Evolutionary conservation across 2,113 vertebrate species (phyloP), one percentile per base, ranked within the genome.

Genomic region (Erythrocebus patas): DNA sequence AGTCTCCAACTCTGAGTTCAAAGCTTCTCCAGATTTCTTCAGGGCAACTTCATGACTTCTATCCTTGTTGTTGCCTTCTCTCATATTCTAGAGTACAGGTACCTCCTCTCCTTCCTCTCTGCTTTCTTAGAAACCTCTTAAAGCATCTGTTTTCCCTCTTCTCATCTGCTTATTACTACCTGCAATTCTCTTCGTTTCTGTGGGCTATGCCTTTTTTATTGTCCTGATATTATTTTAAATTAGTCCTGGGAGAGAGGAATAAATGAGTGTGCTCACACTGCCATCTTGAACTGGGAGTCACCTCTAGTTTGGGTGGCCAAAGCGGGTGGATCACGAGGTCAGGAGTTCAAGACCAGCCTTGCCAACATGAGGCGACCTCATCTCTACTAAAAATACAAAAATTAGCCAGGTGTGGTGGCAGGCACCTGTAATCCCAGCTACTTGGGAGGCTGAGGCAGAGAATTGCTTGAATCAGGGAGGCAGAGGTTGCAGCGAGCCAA

Each of bases 221-320:
- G 43, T 85, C 61, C 73, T 72, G 86, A 38, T 52, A 90, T 45
- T 72, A 80, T 82, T 82, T 96, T 92, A 95, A 87, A 40, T 93
- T 72, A 84, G 13, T 73, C 76, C 40, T 76, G 23, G 40, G 61
- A 75, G 5, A 80, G 25, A 87, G 9, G 35, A 86, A 59, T 57
- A 82, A 92, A n/a, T 87, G 59, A 96, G 14, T 50, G 18, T 50
- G 70, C 16, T 94, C 27, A 32, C 3, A 12, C 80, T 45, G 11
- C n/a, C 20, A 18, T 59, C 35, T 70, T 82, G 25, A 93, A 95
- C 61, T 89, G 84, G 52, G 87, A 91, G n/a, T 13, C 80, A 30
- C 16, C 5, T 3, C 85, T 95, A 81, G 88, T 68, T 68, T 68
- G 2, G 2, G 14, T 16, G 14, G 6, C 52, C 6, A 1, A 55